phyloP scores from a whole-genome alignment of 2,113 vertebrate genomes.

The Toxotes chatareus region DNA sequence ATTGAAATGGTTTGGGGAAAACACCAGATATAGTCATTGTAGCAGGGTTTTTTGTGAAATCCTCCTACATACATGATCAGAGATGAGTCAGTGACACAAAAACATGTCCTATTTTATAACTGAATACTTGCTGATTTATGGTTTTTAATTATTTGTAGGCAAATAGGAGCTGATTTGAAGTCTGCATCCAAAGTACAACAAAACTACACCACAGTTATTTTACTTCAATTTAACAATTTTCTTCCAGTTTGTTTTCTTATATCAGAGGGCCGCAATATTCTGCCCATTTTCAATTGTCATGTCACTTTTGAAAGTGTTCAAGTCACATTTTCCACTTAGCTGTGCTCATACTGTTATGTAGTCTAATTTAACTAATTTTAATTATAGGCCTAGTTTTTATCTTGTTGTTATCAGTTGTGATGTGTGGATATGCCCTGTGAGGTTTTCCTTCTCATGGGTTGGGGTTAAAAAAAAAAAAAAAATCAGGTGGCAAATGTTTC shows the following conservation, averaged over 20 bases:
- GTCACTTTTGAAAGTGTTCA: not conserved
- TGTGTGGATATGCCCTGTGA: not conserved
- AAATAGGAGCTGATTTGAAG: not conserved
- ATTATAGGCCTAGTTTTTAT: not conserved
- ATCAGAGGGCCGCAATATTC: not conserved
- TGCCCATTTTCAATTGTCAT: not conserved
- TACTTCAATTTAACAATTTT: not conserved
- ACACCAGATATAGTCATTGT: slow-evolving; percentile 30
- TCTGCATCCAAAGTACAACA: not conserved
- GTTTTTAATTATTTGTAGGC: not conserved
- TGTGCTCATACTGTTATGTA: not conserved
- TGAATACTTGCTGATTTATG: not conserved
- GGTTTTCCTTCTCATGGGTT: not conserved
- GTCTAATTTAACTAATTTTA: not conserved
- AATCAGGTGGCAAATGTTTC: not conserved
- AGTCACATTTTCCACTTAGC: not conserved
- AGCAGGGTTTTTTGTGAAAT: slow-evolving; percentile 25
- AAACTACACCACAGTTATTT: not conserved
- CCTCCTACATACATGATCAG: slow-evolving; percentile 7
- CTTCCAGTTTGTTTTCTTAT: not conserved
- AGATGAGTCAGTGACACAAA: slow-evolving; percentile 23
- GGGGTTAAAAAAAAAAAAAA: not conserved
- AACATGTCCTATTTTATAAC: not conserved
- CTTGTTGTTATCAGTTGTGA: not conserved
- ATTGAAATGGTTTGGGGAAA: slow-evolving; percentile 24